Base-by-base conservation (phyloP, 2,888 invertebrate species). In the Agrotis segetum region DNA sequence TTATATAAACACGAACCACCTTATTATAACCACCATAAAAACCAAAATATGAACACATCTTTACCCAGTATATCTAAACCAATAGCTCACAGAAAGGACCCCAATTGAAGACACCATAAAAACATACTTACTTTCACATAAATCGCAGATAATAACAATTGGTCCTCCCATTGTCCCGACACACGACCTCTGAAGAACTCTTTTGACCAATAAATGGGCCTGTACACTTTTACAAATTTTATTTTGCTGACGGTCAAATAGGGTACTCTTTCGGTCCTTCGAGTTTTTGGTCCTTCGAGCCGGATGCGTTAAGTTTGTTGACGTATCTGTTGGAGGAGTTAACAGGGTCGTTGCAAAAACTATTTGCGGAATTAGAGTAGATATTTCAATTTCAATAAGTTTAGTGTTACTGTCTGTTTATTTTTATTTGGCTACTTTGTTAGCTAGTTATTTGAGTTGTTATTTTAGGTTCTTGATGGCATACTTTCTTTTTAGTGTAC, bases 111-210 rank as follows among this genome's bases (percentile, higher is more conserved):
- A 85, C 84, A 87, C 87, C 87, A 88, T 90, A 89, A 90, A 88
- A 85, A 87, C 87, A 87, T 87, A 88, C 91, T 89, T 89, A 88
- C 86, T 87, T 85, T 82, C 87, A 81, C 88, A 91, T 91, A 91
- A 91, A 91, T 89, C 87, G 87, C 88, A 87, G 90, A 89, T 86
- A 87, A 88, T 90, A 89, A 88, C 91, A 90, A 88, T 91, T 88
- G 87, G 82, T 82, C 79, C 81, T 74, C 71, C 81, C 83, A 79
- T 85, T 86, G 88, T 88, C 88, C 88, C 82, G 82, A 81, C 74
- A 81, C 79, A 88, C 82, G 89, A 89, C 88, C 86, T 85, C 72
- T 88, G 80, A 87, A 89, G 88, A 80, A 87, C 86, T 83, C 87
- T 83, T 73, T 75, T 64, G 64, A 77, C 81, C 83, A 82, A 74